Evolutionary conservation across 2,888 invertebrate species (phyloP).

Genomic region (Sarcophaga caerulescens): DNA sequence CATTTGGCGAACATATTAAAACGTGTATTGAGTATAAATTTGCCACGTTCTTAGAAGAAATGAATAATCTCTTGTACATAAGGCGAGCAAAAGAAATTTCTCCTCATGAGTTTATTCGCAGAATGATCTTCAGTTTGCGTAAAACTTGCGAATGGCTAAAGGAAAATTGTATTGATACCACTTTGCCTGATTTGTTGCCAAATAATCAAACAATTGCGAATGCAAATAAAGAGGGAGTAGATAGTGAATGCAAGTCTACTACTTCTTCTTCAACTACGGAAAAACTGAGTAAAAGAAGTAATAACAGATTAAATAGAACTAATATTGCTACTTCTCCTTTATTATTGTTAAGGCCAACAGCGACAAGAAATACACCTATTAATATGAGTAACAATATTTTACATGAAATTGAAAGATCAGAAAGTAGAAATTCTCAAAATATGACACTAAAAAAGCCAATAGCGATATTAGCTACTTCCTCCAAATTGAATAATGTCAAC

Average conservation of each 20-base stretch:
- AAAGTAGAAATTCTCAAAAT: constrained; percentile 73
- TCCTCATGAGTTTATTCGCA: constrained; percentile 80
- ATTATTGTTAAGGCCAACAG: constrained; percentile 17
- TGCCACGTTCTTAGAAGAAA: constrained; percentile 75
- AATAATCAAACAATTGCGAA: constrained; percentile 31
- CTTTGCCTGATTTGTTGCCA: constrained; percentile 74
- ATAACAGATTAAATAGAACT: constrained; percentile 42
- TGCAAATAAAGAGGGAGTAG: constrained; percentile 67
- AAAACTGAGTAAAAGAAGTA: constrained; percentile 56
- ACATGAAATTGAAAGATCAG: constrained; percentile 76
- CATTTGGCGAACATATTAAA: constrained; percentile 78
- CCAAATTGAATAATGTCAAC: constrained; percentile 22
- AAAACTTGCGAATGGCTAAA: constrained; percentile 79
- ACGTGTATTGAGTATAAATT: constrained; percentile 80
- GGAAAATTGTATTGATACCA: constrained; percentile 76
- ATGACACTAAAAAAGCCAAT: constrained; percentile 73
- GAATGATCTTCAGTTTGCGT: constrained; percentile 79
- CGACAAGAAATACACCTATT: constrained; percentile 72
- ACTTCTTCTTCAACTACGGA: constrained; percentile 38
- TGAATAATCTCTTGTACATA: constrained; percentile 77
- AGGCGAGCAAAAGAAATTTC: constrained; percentile 78
- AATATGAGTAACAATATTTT: constrained; percentile 75
- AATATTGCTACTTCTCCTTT: constrained; percentile 38
- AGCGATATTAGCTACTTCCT: constrained; percentile 69
- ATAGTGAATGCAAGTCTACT: constrained; percentile 58